Evolutionary conservation across 2,113 vertebrate genomes (phyloP).

Genomic region (Calyptomena viridis): DNA sequence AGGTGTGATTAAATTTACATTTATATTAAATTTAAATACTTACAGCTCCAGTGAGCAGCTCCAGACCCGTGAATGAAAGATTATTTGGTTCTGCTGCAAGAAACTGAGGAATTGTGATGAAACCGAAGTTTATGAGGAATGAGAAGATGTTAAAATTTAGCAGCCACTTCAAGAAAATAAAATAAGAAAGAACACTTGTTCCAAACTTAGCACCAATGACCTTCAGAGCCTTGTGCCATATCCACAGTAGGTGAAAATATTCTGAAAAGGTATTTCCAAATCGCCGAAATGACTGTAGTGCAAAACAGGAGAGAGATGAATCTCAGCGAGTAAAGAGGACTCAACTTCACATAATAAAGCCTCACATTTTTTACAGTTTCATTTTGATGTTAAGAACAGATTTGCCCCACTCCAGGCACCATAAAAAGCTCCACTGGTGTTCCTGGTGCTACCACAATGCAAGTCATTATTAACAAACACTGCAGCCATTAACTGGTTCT

Average conservation of each 20-base stretch:
- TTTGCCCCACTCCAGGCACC: neutral
- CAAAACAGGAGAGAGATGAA: neutral
- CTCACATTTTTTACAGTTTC: neutral
- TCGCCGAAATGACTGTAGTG: conserved; percentile 75
- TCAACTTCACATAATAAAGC: neutral
- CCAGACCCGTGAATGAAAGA: conserved; percentile 82
- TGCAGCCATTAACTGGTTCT: neutral
- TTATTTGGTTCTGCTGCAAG: conserved; percentile 60
- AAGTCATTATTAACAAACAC: neutral
- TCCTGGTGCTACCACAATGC: neutral
- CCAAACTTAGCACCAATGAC: conserved; percentile 89
- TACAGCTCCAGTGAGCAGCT: conserved; percentile 90
- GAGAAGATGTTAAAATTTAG: conserved; percentile 90
- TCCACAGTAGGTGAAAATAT: conserved; percentile 49
- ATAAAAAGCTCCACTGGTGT: neutral
- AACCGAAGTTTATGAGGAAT: conserved; percentile 90
- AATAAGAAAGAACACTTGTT: conserved; percentile 91
- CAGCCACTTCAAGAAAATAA: conserved; percentile 91
- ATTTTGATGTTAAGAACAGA: neutral
- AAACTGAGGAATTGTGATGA: conserved; percentile 88
- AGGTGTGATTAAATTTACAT: neutral
- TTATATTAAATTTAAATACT: conserved; percentile 57
- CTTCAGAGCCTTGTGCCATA: conserved; percentile 87
- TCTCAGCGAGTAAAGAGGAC: neutral
- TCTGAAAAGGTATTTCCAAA: conserved; percentile 69